These are phyloP conservation scores for Hypena proboscidalis DNA, from an alignment of 2,888 invertebrate genomes.

Conservation along the genomic window DNA sequence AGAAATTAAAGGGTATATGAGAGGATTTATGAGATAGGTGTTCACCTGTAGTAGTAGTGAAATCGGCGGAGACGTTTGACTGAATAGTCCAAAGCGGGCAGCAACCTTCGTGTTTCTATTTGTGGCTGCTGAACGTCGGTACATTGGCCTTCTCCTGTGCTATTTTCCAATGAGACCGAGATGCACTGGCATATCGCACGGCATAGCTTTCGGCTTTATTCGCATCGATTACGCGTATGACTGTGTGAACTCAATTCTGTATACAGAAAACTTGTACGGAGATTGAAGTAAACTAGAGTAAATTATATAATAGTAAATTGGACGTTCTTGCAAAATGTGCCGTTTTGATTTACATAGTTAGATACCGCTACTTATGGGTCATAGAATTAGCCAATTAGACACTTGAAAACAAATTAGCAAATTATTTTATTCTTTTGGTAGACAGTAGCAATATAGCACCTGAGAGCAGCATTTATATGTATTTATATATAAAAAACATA, in stretches of 20 bases:
- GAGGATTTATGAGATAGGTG: conserved; percentile 2
- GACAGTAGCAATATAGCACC: too few species aligned
- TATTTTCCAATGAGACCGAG: conserved; percentile 69
- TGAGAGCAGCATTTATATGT: too few species aligned
- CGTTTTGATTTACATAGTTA: conserved; percentile 11
- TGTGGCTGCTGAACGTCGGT: conserved; percentile 69
- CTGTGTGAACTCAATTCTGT: conserved; percentile 38
- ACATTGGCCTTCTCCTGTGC: conserved; percentile 78
- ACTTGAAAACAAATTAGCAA: too few species aligned
- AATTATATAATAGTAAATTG: conserved; percentile 41
- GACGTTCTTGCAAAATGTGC: conserved; percentile 20
- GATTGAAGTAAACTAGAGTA: conserved; percentile 33
- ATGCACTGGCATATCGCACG: conserved; percentile 63
- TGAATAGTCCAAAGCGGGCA: conserved; percentile 73
- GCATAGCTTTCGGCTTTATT: conserved; percentile 48
- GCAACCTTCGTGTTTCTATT: conserved; percentile 77
- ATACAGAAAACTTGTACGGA: conserved; percentile 32
- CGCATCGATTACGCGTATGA: conserved; percentile 45
- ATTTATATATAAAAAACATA: too few species aligned
- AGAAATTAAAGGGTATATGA: conserved; percentile 5
- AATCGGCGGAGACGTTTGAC: conserved; percentile 56
- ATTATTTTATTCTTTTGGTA: too few species aligned
- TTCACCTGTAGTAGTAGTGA: conserved; percentile 28
- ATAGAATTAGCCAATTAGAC: too few species aligned
- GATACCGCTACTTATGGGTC: conserved; percentile 3